phyloP scores from a whole-genome alignment of 2,797 vertebrate species.

The Siniperca scherzeri region DNA sequence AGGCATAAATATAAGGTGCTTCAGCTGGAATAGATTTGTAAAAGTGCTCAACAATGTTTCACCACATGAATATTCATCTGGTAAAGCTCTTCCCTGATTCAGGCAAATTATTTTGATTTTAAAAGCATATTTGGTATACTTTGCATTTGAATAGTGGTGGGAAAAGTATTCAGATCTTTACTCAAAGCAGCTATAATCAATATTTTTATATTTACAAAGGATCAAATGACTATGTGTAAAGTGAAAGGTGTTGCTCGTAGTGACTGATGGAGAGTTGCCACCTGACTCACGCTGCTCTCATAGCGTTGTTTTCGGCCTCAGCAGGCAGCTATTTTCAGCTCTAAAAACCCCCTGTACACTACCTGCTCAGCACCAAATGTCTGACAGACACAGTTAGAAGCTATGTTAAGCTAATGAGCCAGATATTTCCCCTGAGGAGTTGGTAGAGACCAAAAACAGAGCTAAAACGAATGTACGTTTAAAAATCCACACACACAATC shows the following conservation, averaged over 20 bases:
- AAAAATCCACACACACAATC: no score
- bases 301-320: neutral
- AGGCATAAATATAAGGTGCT: constrained; percentile 4
- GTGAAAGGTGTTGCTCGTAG: neutral
- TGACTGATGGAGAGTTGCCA: neutral
- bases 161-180: neutral
- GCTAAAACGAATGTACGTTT: no score
- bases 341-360: neutral
- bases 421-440: neutral
- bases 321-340: rapidly evolving
- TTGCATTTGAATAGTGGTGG: neutral
- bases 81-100: constrained; percentile 22
- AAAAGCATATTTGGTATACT: neutral
- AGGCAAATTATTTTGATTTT: neutral
- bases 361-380: neutral
- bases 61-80: constrained; percentile 37
- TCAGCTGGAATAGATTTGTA: constrained; percentile 30
- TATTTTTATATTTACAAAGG: neutral
- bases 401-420: neutral
- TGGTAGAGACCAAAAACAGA: neutral
- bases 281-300: neutral
- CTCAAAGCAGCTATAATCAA: neutral
- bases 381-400: neutral
- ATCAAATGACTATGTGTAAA: neutral
- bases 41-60: constrained; percentile 25